phyloP scores from a whole-genome alignment of 2,797 vertebrate genomes.

The Sebastes matsubarae region DNA sequence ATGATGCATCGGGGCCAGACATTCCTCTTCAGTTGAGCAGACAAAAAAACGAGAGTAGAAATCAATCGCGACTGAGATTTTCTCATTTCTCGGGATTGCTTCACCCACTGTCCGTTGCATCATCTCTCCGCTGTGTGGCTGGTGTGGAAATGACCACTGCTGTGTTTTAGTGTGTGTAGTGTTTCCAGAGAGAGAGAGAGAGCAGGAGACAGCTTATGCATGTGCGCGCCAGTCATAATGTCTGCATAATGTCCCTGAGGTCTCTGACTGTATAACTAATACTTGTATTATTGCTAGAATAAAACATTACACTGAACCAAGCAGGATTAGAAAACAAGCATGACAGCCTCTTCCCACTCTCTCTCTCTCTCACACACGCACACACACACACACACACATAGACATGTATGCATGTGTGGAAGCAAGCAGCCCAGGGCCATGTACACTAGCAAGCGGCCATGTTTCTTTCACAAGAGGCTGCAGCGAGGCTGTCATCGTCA shows the following conservation, averaged over 20 bases:
- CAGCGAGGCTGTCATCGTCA: constrained; percentile 66
- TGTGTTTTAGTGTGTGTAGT: constrained; percentile 21
- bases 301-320: constrained; percentile 64
- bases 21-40: constrained; percentile 15
- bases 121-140: constrained; percentile 21
- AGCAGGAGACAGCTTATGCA: constrained; percentile 33
- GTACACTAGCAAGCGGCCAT: constrained; percentile 76
- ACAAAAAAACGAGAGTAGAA: constrained; percentile 33
- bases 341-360: constrained; percentile 55
- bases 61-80: constrained; percentile 33
- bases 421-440: constrained; percentile 72
- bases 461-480: constrained; percentile 73
- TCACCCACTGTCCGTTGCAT: constrained; percentile 38
- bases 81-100: constrained; percentile 53
- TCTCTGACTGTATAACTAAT: constrained; percentile 70
- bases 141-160: constrained; percentile 47
- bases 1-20: constrained; percentile 23
- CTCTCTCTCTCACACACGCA: constrained; percentile 4
- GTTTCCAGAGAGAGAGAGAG: neutral
- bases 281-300: constrained; percentile 71
- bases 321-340: constrained; percentile 71
- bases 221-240: constrained; percentile 46
- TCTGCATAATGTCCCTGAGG: constrained; percentile 63
- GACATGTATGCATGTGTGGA: constrained; percentile 52
- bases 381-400: constrained; percentile 30